Evolutionary conservation across 2,888 invertebrate genomes (phyloP), one percentile per base, ranked within the genome.

Genomic region (Ashinkailepas kermadecensis): DNA sequence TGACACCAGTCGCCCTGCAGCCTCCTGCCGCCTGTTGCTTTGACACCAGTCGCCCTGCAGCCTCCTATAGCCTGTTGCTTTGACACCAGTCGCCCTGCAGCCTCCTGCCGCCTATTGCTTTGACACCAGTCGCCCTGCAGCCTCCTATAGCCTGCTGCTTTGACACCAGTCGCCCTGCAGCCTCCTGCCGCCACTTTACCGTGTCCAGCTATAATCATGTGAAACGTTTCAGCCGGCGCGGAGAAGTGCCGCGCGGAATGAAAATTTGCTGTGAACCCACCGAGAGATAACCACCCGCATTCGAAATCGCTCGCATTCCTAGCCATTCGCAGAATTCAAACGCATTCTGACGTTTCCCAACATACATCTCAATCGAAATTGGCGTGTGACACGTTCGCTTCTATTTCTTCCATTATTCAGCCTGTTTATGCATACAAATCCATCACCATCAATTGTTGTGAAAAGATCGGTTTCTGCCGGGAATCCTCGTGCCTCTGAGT

Each of bases 291-390:
- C 70, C 62, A 70, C 39, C 39, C 15, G 70, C 15, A 11, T 10
- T 70, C 10, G 39, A 15, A 70, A 70, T 39, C 6, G 12, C 70
- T 70, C 10, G 39, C 70, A 70, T 70, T 70, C 70, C 70, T 39
- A 13, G 18, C 39, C 70, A 15, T 70, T 12, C 15, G 70, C 13
- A 12, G 15, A 12, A 8, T 15, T 12, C 70, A 15, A 70, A 15
- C 15, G 25, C 7, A 56, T 12, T 74, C 56, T 13, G 18, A 54
- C 25, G 6, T 18, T 56, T 74, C 74, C 74, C 74, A 74, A 23
- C 54, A 74, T 74, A 74, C 56, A 56, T 74, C 74, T 74, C 74
- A 74, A 74, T 74, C 18, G 54, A 54, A 74, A 54, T 54, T 21
- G 74, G 11, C 74, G 74, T 56, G 21, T 15, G 74, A 56, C 74